phyloP scores from a whole-genome alignment of 2,888 invertebrate genomes.

The Parnassius smintheus region DNA sequence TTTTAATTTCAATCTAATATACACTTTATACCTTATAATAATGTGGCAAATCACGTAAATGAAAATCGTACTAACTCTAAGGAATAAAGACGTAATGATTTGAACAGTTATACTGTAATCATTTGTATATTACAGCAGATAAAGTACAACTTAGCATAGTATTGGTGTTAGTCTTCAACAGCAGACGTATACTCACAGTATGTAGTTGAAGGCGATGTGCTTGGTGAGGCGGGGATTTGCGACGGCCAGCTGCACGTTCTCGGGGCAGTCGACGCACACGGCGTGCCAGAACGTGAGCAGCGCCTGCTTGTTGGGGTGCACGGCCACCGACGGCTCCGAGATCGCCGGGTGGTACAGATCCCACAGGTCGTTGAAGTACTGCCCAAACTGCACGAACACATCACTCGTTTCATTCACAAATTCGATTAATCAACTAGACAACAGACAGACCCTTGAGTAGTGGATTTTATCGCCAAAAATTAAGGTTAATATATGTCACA shows the following conservation, averaged over 20 bases:
- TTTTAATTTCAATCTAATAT: background rate
- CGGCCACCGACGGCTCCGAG: conserved; percentile 96
- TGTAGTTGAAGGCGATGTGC: conserved; percentile 98
- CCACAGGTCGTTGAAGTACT: conserved; percentile 95
- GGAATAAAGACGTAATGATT: no score
- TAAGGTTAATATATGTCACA: no score
- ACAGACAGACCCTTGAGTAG: no score
- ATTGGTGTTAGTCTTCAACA: no score
- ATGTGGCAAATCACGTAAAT: no score
- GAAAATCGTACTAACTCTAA: no score
- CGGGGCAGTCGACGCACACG: conserved; percentile 94
- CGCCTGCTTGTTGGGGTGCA: conserved; percentile 97
- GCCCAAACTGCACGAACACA: conserved; percentile 86
- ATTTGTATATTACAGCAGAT: no score
- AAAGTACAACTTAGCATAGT: no score
- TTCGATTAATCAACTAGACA: no score
- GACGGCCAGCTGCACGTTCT: conserved; percentile 93
- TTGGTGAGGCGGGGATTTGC: conserved; percentile 93
- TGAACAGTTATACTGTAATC: no score
- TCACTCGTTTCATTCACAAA: background rate
- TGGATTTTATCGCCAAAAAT: no score
- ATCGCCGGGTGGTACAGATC: conserved; percentile 96
- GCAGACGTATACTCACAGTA: conserved; percentile 85
- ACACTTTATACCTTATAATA: no score
- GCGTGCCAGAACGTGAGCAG: conserved; percentile 96